Evolutionary conservation across 2,888 invertebrate species (phyloP), one percentile per base, ranked within the genome.

Genomic region (Chymomyza fuscimana): DNA sequence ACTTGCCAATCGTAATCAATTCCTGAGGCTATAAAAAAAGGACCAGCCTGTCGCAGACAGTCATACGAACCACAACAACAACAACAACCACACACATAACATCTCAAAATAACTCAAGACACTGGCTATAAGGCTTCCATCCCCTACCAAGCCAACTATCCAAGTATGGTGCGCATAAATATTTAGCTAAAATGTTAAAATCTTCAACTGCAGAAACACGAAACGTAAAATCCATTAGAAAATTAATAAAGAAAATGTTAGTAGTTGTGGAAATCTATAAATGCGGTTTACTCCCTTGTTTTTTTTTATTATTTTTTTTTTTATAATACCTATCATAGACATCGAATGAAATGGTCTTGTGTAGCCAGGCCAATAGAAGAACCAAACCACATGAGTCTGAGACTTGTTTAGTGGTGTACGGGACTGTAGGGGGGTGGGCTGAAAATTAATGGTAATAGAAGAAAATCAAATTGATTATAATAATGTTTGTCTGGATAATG

Each of bases 221-320:
- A 80, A 80, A 82, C 80, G 81, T 88, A 77, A 81, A 84, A 90
- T 90, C 90, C 90, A 90, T 90, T 90, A 90, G 90, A 90, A 90
- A 90, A 90, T 90, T 90, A 90, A 90, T 90, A 90, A 87, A 78
- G 75, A 72, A 73, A 63, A 73, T 75, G 65, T 22, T 50, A 52
- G 65, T 50, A 32, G 61, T 51, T 64, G 70, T 74, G 75, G 51
- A 69, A 68, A 71, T 70, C 66, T 70, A 75, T 77, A 80, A 78
- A 77, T 89, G 88, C 73, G 89, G 88, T 87, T 85, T 77, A 70
- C 68, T 68, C 70, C n/a, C 19, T 46, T 46, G 4, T n/a, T 16
- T 5, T 10, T 40, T 32, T 63, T 63, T 29, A 46, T n/a, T 66
- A 25, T 64, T 40, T 60, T 73, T 74, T 74, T 7, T 46, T 46